Conservation (phyloP, 2,888 invertebrate genomes). For the Allophyes oxyacanthae region DNA sequence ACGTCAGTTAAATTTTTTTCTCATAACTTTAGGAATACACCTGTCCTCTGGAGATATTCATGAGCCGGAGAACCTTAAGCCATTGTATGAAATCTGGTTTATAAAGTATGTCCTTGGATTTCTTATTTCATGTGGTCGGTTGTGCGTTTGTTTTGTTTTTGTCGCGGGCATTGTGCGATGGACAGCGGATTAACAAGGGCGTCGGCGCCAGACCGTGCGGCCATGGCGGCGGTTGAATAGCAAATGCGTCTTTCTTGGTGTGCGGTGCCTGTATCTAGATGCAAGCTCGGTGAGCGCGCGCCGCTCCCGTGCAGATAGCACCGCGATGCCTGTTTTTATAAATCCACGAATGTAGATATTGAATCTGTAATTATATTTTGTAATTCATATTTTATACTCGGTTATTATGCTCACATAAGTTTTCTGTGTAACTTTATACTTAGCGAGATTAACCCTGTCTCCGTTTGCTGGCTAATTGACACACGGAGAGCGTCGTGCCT, state of each 20-base stretch:
- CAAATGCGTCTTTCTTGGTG: constrained; percentile 76
- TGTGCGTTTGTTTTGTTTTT: constrained; percentile 71
- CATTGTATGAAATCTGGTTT: constrained; percentile 72
- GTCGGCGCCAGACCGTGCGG: constrained; percentile 80
- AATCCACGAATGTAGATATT: constrained; percentile 59
- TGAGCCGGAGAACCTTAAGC: constrained; percentile 36
- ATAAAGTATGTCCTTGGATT: constrained; percentile 69
- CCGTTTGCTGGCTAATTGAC: constrained; percentile 72
- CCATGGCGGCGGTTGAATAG: constrained; percentile 73
- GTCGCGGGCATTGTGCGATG: constrained; percentile 76
- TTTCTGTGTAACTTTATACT: constrained; percentile 55
- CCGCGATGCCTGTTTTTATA: constrained; percentile 62
- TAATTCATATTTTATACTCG: constrained; percentile 64
- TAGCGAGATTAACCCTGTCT: constrained; percentile 62
- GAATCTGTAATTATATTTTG: constrained; percentile 61
- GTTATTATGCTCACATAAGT: constrained; percentile 30
- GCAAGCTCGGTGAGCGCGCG: constrained; percentile 63
- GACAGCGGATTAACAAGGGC: constrained; percentile 83
- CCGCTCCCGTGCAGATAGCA: constrained; percentile 67
- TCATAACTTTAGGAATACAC: constrained; percentile 29
- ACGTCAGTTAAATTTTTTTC: constrained; percentile 16
- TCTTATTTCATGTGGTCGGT: constrained; percentile 62
- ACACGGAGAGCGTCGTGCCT: constrained; percentile 77
- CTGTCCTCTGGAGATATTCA: constrained; percentile 50
- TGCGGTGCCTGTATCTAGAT: constrained; percentile 76